phyloP scores from a whole-genome alignment of 2,113 vertebrate genomes.

The Sebastes schlegelii region DNA sequence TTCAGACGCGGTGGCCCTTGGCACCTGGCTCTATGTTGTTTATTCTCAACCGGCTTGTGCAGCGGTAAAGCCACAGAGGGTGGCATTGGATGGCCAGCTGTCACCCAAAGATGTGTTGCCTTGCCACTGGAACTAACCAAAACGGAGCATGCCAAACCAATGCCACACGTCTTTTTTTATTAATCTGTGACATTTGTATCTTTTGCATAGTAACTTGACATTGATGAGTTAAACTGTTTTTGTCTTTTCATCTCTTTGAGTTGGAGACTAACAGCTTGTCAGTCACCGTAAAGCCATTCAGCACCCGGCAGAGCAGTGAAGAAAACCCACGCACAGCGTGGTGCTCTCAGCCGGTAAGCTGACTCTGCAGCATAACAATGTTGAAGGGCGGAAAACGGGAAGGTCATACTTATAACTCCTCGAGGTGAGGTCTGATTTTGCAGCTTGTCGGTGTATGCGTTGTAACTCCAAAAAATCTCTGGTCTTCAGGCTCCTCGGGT shows the following conservation, averaged over 20 bases:
- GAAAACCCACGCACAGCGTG: conserved; percentile 5
- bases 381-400: conserved; percentile 12
- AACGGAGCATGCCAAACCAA: neutral
- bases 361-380: conserved; percentile 6
- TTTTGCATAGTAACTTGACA: conserved; percentile 1
- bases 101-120: neutral
- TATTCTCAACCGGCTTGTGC: conserved; percentile 21
- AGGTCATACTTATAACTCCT: conserved; percentile 28
- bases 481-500: neutral
- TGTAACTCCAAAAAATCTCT: neutral
- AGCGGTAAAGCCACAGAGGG: conserved; percentile 9
- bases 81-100: conserved; percentile 25
- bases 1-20: conserved; percentile 33
- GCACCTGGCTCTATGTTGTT: conserved; percentile 19
- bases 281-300: neutral
- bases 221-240: neutral
- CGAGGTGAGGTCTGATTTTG: conserved; percentile 17
- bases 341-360: neutral
- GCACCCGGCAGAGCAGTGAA: neutral
- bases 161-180: neutral
- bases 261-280: neutral
- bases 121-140: neutral
- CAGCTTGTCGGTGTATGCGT: neutral
- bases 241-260: neutral
- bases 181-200: neutral